Evolutionary conservation across 2,888 invertebrate genomes (phyloP).

Genomic region (Ennomos erosarius): DNA sequence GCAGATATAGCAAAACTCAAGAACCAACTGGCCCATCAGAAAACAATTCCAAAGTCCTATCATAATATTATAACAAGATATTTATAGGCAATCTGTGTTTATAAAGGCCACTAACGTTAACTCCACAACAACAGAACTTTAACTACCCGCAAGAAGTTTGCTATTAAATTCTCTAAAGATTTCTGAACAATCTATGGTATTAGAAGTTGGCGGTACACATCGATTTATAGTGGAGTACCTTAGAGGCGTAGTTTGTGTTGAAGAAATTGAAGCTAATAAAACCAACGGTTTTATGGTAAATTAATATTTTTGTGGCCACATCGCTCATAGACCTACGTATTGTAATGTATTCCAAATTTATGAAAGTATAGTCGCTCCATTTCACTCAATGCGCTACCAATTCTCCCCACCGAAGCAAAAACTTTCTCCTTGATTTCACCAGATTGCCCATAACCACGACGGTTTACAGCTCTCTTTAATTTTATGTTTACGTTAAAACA

Average conservation of each 20-base stretch:
- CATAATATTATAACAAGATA: slow-evolving; percentile 27
- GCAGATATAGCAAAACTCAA: slow-evolving; percentile 3
- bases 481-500: slow-evolving; percentile 27
- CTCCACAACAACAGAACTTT: slow-evolving; percentile 33
- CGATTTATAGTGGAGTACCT: slow-evolving; percentile 26
- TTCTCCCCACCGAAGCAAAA: background rate
- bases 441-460: slow-evolving; percentile 25
- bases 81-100: slow-evolving; percentile 29
- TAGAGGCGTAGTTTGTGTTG: slow-evolving; percentile 20
- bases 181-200: slow-evolving; percentile 44
- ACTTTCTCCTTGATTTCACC: slow-evolving; percentile 26
- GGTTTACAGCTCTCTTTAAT: slow-evolving; percentile 26
- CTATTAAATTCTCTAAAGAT: slow-evolving; percentile 51
- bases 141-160: slow-evolving; percentile 41
- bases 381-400: background rate
- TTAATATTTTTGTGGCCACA: too few relatives aligned
- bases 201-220: slow-evolving; percentile 36
- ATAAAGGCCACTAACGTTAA: slow-evolving; percentile 29
- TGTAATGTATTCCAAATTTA: too few relatives aligned
- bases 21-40: background rate
- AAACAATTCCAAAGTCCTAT: slow-evolving; percentile 15
- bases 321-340: too few relatives aligned
- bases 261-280: background rate
- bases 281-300: too few relatives aligned
- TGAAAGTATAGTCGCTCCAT: too few relatives aligned